Conservation (phyloP, 2,113 vertebrate genomes). For the Ranitomeya imitator region DNA sequence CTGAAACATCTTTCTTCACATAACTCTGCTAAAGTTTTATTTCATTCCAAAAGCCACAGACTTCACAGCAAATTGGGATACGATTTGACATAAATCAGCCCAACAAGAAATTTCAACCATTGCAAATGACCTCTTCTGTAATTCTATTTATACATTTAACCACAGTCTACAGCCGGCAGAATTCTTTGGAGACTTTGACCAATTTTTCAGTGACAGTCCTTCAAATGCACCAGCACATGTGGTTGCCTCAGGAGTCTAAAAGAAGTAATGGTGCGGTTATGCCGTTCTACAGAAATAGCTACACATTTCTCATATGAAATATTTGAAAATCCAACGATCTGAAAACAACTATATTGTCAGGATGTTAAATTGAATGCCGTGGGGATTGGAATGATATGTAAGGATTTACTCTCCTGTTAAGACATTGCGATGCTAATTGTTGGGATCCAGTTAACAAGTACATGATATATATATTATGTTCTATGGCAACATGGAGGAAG, state of each 20-base stretch:
- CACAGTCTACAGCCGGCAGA: not conserved
- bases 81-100: not conserved
- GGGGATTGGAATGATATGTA: not conserved
- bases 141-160: constrained; percentile 8
- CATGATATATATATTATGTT: not conserved
- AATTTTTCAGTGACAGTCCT: constrained; percentile 14
- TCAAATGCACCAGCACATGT: not conserved
- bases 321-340: no score
- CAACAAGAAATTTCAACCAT: not conserved
- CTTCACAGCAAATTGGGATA: not conserved
- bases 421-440: not conserved
- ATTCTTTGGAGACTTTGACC: not conserved
- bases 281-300: constrained; percentile 5
- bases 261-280: not conserved
- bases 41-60: not conserved
- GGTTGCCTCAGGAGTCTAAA: not conserved
- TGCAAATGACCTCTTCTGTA: not conserved
- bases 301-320: not conserved
- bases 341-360: not conserved
- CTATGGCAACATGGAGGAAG: not conserved
- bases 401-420: not conserved
- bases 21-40: not conserved
- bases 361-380: not conserved
- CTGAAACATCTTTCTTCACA: no score
- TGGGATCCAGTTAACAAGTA: not conserved